Percentiles rank a stretch among this genome's conserved stretches.
These are phyloP conservation scores for Pseudocheirus occidentalis DNA, from an alignment of 2,797 vertebrate genomes.

Conservation along the genomic window DNA sequence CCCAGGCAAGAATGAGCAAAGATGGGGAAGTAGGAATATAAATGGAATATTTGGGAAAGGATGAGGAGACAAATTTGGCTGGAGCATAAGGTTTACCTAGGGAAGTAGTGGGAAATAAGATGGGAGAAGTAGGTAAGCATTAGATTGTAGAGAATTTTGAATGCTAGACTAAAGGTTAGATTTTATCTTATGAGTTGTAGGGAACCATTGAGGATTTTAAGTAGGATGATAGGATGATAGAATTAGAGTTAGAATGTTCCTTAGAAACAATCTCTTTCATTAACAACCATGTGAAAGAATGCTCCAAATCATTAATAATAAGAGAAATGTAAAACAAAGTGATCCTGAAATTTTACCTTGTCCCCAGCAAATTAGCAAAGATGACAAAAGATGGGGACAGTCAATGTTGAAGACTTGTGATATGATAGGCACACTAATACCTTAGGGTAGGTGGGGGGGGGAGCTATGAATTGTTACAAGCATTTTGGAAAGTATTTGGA, in stretches of 20 bases:
- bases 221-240: not conserved
- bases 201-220: not conserved
- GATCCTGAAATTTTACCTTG: not conserved
- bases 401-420: not conserved
- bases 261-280: not conserved
- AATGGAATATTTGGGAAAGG: not conserved
- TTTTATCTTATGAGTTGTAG: not conserved
- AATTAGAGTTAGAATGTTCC: not conserved
- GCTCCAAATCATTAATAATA: not conserved
- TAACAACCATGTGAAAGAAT: not conserved
- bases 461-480: not conserved
- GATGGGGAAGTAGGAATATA: not conserved
- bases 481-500: not conserved
- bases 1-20: not conserved
- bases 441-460: too few species aligned
- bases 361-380: not conserved
- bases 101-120: not conserved
- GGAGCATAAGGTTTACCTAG: not conserved
- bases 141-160: not conserved
- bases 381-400: not conserved
- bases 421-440: not conserved
- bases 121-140: not conserved
- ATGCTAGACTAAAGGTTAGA: not conserved
- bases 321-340: not conserved
- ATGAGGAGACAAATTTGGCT: not conserved